Evolutionary conservation across 2,888 invertebrate genomes (phyloP).

Genomic region (Eupithecia exiguata): DNA sequence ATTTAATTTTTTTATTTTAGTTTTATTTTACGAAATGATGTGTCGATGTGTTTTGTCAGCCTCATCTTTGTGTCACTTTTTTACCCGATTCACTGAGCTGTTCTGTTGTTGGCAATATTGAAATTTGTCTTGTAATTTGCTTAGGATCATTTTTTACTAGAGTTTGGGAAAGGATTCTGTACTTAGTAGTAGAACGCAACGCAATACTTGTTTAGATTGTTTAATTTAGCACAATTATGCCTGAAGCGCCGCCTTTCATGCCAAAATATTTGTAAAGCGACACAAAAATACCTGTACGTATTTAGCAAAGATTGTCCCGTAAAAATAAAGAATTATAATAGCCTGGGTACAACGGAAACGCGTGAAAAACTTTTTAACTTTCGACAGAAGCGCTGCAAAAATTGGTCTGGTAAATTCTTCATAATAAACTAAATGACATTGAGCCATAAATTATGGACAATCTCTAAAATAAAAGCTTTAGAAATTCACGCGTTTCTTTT

Average conservation of each 20-base stretch:
- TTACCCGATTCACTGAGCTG: constrained; percentile 45
- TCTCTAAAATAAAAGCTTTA: not conserved
- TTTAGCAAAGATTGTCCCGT: not conserved
- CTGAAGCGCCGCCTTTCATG: constrained; percentile 43
- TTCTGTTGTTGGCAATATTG: constrained; percentile 60
- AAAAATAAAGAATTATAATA: not conserved
- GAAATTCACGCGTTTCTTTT: constrained; percentile 3
- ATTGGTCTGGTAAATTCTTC: not conserved
- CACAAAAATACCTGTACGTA: not conserved
- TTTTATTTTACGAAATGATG: constrained; percentile 75
- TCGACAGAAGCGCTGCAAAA: not conserved
- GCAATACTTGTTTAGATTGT: constrained; percentile 54
- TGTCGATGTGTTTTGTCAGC: constrained; percentile 69
- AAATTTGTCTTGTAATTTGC: constrained; percentile 50
- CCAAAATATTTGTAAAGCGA: not conserved
- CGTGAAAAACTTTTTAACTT: not conserved
- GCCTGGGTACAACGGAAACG: not conserved
- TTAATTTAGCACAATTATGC: constrained; percentile 67
- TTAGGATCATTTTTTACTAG: constrained; percentile 52
- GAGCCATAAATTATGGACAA: not conserved
- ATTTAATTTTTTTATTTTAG: constrained; percentile 79
- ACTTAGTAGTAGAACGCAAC: constrained; percentile 59
- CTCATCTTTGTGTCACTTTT: constrained; percentile 62
- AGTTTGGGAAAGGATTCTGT: constrained; percentile 64
- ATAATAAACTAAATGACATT: not conserved